Evolutionary conservation across 2,113 vertebrate genomes (phyloP).

Genomic region (Xiphias gladius): DNA sequence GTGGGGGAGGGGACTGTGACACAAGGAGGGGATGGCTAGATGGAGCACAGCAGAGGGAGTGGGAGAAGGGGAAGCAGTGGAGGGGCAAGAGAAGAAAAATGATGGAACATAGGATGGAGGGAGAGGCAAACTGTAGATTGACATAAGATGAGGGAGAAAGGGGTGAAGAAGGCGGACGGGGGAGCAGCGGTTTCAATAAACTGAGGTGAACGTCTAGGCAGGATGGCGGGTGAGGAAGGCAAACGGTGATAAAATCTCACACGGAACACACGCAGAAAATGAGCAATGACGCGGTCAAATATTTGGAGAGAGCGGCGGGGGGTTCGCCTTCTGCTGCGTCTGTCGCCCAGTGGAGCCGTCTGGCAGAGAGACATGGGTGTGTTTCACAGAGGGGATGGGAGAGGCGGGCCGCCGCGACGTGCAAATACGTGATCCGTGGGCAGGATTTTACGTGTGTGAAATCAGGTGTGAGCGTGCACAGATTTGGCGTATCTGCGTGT

Average conservation of each 20-base stretch:
- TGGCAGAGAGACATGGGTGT: neutral
- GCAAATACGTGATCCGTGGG: conserved; percentile 3
- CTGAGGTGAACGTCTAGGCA: neutral
- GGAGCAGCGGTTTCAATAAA: conserved; percentile 8
- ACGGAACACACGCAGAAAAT: conserved; percentile 11
- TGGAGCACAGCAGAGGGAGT: neutral
- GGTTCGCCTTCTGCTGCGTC: conserved; percentile 35
- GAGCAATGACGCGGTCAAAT: conserved; percentile 30
- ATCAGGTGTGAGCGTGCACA: conserved; percentile 7
- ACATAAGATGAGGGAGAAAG: neutral
- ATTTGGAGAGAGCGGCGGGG: conserved; percentile 49
- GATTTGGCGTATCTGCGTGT: too few relatives aligned
- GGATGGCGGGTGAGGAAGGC: neutral
- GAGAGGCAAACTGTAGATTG: neutral
- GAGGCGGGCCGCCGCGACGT: neutral
- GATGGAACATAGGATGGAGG: neutral
- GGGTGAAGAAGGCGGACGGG: neutral
- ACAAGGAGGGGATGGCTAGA: neutral
- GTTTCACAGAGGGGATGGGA: too few relatives aligned
- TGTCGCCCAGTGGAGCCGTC: conserved; percentile 17
- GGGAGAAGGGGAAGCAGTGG: neutral
- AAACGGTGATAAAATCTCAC: too few relatives aligned
- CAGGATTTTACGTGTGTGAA: conserved; percentile 17
- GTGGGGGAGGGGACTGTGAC: neutral
- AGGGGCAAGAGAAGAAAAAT: neutral